Evolutionary conservation across 1,140 invertebrate species (phyloP).

Genomic region (Heterodera schachtii): DNA sequence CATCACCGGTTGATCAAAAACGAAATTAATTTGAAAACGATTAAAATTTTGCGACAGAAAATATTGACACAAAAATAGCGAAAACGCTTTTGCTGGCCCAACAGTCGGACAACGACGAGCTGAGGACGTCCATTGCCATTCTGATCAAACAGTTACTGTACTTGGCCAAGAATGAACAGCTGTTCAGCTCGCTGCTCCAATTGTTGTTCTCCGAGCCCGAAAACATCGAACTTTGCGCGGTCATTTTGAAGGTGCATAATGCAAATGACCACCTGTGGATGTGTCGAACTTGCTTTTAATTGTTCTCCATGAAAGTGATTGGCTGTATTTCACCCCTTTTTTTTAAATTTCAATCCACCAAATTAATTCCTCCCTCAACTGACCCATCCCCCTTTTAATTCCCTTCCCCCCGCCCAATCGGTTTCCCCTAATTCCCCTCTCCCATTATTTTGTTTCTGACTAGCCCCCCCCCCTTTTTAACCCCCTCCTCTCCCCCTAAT

Average conservation of each 20-base stretch:
- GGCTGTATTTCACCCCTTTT: no score
- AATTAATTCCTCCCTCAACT: no score
- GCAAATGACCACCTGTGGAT: no score
- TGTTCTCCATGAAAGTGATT: no score
- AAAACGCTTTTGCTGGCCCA: slow-evolving; percentile 11
- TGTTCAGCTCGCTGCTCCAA: slow-evolving; percentile 58
- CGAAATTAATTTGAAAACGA: background rate
- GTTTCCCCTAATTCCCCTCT: no score
- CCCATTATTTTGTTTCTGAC: no score
- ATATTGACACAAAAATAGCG: slow-evolving; percentile 10
- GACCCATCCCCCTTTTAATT: no score
- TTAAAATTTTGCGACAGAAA: background rate
- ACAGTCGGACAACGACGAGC: background rate
- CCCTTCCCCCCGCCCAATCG: no score
- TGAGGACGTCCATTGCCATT: slow-evolving; percentile 12
- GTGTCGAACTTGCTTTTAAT: no score
- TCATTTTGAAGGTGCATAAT: slow-evolving; percentile 40
- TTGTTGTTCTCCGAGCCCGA: slow-evolving; percentile 53
- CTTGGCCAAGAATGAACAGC: slow-evolving; percentile 60
- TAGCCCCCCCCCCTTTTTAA: no score
- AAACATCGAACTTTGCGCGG: slow-evolving; percentile 46
- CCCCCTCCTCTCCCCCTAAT: no score
- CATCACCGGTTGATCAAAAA: slow-evolving; percentile 31
- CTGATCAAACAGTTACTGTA: slow-evolving; percentile 63
- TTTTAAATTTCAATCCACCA: no score